Percentiles rank a stretch among this genome's conserved stretches.
phyloP scores from a whole-genome alignment of 2,797 vertebrate species.

The Cossypha niveicapilla region DNA sequence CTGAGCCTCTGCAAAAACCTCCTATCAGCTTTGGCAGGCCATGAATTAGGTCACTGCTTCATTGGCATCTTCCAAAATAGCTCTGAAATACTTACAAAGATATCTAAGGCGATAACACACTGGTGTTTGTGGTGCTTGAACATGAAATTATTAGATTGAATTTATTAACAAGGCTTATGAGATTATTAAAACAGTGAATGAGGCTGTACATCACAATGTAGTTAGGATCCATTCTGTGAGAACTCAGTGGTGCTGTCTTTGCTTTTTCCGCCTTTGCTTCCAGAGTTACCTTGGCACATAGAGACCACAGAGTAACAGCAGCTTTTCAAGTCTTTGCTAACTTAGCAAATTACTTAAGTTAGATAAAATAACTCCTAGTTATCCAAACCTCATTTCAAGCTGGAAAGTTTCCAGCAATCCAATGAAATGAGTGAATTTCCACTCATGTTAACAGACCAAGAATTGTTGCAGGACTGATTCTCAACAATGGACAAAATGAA shows the following conservation, averaged over 20 bases:
- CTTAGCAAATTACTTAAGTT: not conserved
- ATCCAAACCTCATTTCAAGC: not conserved
- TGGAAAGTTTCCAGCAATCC: not conserved
- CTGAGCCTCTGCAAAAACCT: not conserved
- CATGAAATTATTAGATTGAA: not conserved
- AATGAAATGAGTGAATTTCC: not conserved
- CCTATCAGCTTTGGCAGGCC: not conserved
- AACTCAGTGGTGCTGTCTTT: not conserved
- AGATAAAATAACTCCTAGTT: not conserved
- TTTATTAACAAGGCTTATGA: not conserved
- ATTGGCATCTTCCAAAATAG: slow-evolving; percentile 11
- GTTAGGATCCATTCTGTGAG: not conserved
- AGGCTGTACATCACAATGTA: not conserved
- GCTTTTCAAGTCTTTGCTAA: not conserved
- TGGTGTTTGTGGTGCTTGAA: not conserved
- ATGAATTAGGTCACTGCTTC: slow-evolving; percentile 15
- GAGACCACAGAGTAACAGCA: not conserved
- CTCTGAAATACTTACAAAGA: not conserved
- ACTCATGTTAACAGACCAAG: not conserved
- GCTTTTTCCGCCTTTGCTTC: not conserved
- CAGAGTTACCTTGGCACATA: not conserved
- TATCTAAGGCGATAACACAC: not conserved
- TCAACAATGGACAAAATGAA: not conserved
- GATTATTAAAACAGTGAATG: not conserved
- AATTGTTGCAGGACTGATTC: not conserved